Percentiles rank a stretch among this genome's conserved stretches.
Conservation (phyloP, 2,888 invertebrate genomes). For the Apamea monoglypha region DNA sequence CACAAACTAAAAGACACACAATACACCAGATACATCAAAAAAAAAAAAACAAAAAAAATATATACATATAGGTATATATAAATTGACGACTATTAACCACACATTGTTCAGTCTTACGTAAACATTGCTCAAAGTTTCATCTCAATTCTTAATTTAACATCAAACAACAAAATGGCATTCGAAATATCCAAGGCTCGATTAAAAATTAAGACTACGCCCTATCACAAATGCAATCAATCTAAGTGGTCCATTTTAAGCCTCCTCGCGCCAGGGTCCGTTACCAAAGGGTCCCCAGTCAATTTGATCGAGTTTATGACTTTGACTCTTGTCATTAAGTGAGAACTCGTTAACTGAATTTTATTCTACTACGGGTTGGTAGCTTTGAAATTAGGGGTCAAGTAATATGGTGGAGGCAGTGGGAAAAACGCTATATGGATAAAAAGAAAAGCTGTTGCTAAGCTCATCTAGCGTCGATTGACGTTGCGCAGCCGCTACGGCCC, state of each 20-base stretch:
- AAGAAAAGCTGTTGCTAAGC: neutral
- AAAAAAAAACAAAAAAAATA: too few relatives aligned
- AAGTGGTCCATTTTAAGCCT: slow-evolving; percentile 48
- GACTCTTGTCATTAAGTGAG: slow-evolving; percentile 18
- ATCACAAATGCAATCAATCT: slow-evolving; percentile 45
- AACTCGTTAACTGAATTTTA: slow-evolving; percentile 26
- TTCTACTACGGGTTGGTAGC: slow-evolving; percentile 11
- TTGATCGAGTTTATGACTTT: slow-evolving; percentile 41
- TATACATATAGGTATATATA: too few relatives aligned
- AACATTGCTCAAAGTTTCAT: too few relatives aligned
- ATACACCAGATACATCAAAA: too few relatives aligned
- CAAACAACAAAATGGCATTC: slow-evolving; percentile 1
- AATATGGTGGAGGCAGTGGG: neutral
- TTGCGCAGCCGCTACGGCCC: neutral
- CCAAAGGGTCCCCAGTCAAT: slow-evolving; percentile 23
- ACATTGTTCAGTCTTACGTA: too few relatives aligned
- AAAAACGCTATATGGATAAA: neutral
- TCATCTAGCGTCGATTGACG: neutral
- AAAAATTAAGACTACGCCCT: slow-evolving; percentile 41
- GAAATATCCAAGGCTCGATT: slow-evolving; percentile 25
- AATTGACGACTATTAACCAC: too few relatives aligned
- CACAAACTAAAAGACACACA: too few relatives aligned
- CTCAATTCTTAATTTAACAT: neutral
- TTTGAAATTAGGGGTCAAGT: neutral
- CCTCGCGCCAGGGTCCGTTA: neutral